phyloP scores from a whole-genome alignment of 2,888 invertebrate genomes.

The Adineta ricciae region DNA sequence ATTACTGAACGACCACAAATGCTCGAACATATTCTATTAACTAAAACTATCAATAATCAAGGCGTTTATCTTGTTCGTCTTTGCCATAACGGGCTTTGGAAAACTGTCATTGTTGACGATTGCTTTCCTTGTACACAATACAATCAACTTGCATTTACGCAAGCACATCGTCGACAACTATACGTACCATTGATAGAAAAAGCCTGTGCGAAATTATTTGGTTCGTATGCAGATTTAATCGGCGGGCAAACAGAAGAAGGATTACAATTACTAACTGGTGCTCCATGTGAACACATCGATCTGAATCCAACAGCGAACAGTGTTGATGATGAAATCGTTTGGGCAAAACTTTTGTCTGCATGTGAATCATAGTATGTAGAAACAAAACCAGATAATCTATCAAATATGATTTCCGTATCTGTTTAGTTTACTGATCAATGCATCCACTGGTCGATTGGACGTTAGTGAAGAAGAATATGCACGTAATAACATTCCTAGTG shows the following conservation, averaged over 20 bases:
- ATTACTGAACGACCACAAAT: slow-evolving; percentile 30
- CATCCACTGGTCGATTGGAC: slow-evolving; percentile 73
- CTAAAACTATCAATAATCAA: slow-evolving; percentile 22
- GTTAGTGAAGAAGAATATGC: slow-evolving; percentile 50
- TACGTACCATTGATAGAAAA: slow-evolving; percentile 59
- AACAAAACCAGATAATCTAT: not conserved
- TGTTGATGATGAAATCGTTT: slow-evolving; percentile 82
- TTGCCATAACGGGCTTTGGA: slow-evolving; percentile 94
- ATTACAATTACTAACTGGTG: slow-evolving; percentile 79
- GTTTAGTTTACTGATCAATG: slow-evolving; percentile 63
- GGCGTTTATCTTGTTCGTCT: slow-evolving; percentile 58
- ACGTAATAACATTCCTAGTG: not conserved
- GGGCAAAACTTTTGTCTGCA: slow-evolving; percentile 81
- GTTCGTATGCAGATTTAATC: slow-evolving; percentile 30
- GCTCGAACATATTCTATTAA: slow-evolving; percentile 28
- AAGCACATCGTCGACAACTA: slow-evolving; percentile 81
- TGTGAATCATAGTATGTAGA: slow-evolving; percentile 59
- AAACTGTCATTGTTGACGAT: slow-evolving; percentile 87
- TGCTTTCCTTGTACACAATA: slow-evolving; percentile 83
- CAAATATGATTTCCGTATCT: not conserved
- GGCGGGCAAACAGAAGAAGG: slow-evolving; percentile 33
- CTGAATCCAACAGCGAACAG: slow-evolving; percentile 60
- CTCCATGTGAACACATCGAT: slow-evolving; percentile 88
- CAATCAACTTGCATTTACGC: slow-evolving; percentile 78
- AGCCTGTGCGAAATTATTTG: slow-evolving; percentile 33